A percentile compares a stretch with the other conserved stretches of the same genome.
phyloP scores from a whole-genome alignment of 2,113 vertebrate species.

The Talpa occidentalis region DNA sequence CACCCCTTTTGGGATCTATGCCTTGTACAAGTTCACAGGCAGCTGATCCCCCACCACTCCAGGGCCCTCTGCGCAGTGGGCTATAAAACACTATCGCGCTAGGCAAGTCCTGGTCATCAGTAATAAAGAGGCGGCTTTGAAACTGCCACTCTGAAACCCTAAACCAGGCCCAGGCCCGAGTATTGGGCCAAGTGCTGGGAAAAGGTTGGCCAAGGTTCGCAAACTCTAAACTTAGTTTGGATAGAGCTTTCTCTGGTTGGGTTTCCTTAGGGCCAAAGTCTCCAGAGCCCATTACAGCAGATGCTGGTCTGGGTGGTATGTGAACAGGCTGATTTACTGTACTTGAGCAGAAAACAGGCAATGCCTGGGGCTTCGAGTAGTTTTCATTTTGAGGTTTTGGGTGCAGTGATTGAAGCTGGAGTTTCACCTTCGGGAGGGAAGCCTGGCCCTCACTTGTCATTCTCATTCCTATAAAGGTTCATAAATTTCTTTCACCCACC shows the following conservation, averaged over 20 bases:
- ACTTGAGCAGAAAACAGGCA: conserved; percentile 57
- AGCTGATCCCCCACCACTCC: conserved; percentile 54
- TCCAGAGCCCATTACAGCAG: conserved; percentile 50
- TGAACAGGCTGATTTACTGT: conserved; percentile 62
- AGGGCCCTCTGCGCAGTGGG: conserved; percentile 49
- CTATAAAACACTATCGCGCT: conserved; percentile 74
- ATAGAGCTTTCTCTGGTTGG: conserved; percentile 40
- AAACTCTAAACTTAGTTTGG: conserved; percentile 45
- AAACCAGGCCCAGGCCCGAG: conserved; percentile 67
- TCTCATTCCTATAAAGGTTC: conserved; percentile 55
- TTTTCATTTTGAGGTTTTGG: conserved; percentile 72
- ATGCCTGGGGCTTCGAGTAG: conserved; percentile 40
- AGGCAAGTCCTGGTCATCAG: conserved; percentile 66
- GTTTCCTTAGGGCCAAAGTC: conserved; percentile 49
- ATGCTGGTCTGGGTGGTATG: conserved; percentile 54
- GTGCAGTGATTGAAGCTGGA: conserved; percentile 54
- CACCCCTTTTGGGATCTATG: neutral
- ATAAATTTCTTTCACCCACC: conserved; percentile 28
- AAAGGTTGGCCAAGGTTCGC: conserved; percentile 80
- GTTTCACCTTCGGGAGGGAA: conserved; percentile 48
- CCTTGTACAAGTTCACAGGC: conserved; percentile 47
- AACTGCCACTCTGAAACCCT: conserved; percentile 80
- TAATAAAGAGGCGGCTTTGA: conserved; percentile 78
- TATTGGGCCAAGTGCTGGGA: conserved; percentile 65
- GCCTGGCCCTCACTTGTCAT: conserved; percentile 8